Base-by-base conservation (phyloP, 2,797 vertebrate genomes). In the Sus cebifrons region DNA sequence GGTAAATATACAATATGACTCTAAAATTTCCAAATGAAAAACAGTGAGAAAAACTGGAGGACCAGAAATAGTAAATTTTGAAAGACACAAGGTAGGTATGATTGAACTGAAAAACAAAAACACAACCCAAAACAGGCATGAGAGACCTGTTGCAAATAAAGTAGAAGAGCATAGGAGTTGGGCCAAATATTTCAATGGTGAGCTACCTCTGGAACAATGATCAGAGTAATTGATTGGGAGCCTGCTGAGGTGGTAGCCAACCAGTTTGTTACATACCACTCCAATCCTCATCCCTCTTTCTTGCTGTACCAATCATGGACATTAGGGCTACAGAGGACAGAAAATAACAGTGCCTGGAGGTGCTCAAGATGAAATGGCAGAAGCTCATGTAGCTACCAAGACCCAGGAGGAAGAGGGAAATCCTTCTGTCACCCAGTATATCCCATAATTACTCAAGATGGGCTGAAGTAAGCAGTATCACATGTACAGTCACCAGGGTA, bases 11-110 rank as follows among this genome's bases (percentile, higher is more conserved):
- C 29, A 21, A 54, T 25, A 44, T 65, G 23, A 4, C 79, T 82
- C 79, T 86, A 86, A 85, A 81, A 78, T 68, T 68, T 90, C n/a
- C 58, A 86, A 74, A 40, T 17, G 14, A 52, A 52, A 44, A 81
- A 16, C 32, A 81, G 49, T 56, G 32, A 65, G 18, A 40, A 81
- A 54, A 40, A 71, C 6, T 29, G n/a, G 12, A 71, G 27, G 8
- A 65, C 8, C 17, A 73, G 5, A 85, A 78, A 44, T 91, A 77
- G 27, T 23, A 82, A 13, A 7, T 64, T 77, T 40, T 56, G 81
- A 40, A 65, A 36, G 68, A 20, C 11, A 25, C 10, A 82, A 11
- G 8, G 10, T 40, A 68, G 36, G 67, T 82, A 12, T 32, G 44
- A 79, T 9, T 87, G 52, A 85, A 65, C 8, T 49, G 58, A 32